A percentile compares a stretch with the other conserved stretches of the same genome.
phyloP scores from a whole-genome alignment of 2,797 vertebrate species.

The Dicrostonyx torquatus region DNA sequence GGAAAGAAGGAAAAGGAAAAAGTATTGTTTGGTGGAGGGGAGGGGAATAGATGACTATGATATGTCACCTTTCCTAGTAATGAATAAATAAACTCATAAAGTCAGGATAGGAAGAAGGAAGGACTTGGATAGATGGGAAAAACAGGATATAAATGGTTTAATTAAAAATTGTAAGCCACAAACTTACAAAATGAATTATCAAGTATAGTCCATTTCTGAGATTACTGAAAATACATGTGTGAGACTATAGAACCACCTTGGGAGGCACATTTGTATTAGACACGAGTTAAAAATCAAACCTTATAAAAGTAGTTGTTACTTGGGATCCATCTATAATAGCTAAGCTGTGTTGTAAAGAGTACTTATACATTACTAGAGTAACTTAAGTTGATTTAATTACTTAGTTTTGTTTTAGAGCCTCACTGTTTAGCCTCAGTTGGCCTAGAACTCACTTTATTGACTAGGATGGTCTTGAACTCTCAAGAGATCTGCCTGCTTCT shows the following conservation, averaged over 20 bases:
- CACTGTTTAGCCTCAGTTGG: not conserved
- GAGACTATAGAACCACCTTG: not conserved
- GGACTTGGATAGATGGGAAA: not conserved
- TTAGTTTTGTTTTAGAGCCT: conserved; percentile 15
- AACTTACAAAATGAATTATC: conserved; percentile 56
- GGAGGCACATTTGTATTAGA: conserved; percentile 25
- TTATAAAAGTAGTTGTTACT: conserved; percentile 17
- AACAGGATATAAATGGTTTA: conserved; percentile 27
- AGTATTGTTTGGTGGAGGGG: not conserved
- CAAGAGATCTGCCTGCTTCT: not conserved
- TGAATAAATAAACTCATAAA: not conserved
- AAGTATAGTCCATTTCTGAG: not conserved
- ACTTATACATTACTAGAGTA: conserved; percentile 57
- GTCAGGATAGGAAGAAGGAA: conserved; percentile 1
- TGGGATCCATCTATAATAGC: not conserved
- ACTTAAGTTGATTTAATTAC: conserved; percentile 37
- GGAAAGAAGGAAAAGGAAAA: not conserved
- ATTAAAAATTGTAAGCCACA: conserved; percentile 17
- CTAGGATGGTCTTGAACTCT: not conserved
- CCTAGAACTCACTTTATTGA: not conserved
- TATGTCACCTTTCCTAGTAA: not conserved
- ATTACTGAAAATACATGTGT: not conserved
- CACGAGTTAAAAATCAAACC: conserved; percentile 24
- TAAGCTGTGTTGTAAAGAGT: conserved; percentile 30
- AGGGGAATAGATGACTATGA: not conserved